Evolutionary conservation across 1,140 invertebrate genomes (phyloP).

Genomic region (Ceratitis capitata): DNA sequence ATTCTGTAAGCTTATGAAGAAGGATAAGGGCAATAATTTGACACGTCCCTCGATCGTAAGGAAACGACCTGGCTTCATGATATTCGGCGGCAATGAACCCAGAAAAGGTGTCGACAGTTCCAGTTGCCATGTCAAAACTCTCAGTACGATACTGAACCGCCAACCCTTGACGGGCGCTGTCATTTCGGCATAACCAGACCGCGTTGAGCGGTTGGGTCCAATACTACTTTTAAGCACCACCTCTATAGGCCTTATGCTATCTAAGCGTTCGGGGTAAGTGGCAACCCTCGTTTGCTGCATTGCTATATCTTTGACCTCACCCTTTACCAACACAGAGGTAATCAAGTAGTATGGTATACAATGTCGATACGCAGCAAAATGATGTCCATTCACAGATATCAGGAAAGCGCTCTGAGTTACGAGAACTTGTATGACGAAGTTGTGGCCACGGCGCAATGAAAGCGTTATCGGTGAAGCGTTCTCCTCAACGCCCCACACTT

Average conservation of each 20-base stretch:
- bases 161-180: background rate
- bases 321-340: slow-evolving; percentile 69
- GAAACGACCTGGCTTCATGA: slow-evolving; percentile 67
- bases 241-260: background rate
- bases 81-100: slow-evolving; percentile 49
- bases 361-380: slow-evolving; percentile 75
- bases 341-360: slow-evolving; percentile 70
- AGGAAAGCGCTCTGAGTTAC: slow-evolving; percentile 65
- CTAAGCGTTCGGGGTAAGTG: slow-evolving; percentile 67
- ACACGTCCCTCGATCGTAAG: slow-evolving; percentile 71
- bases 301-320: slow-evolving; percentile 68
- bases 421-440: slow-evolving; percentile 66
- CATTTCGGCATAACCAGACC: background rate
- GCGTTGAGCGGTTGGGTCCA: background rate
- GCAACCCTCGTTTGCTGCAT: slow-evolving; percentile 62
- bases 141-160: background rate
- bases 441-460: slow-evolving; percentile 59
- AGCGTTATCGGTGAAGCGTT: slow-evolving; percentile 68
- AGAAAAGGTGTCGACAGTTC: slow-evolving; percentile 58
- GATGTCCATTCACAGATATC: slow-evolving; percentile 77
- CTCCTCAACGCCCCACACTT: slow-evolving; percentile 77
- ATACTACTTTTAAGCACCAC: background rate
- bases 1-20: slow-evolving; percentile 76
- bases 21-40: slow-evolving; percentile 73
- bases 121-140: background rate